These are phyloP conservation scores for Drosophila macrospina DNA, from an alignment of 2,888 invertebrate species.

Conservation along the genomic window DNA sequence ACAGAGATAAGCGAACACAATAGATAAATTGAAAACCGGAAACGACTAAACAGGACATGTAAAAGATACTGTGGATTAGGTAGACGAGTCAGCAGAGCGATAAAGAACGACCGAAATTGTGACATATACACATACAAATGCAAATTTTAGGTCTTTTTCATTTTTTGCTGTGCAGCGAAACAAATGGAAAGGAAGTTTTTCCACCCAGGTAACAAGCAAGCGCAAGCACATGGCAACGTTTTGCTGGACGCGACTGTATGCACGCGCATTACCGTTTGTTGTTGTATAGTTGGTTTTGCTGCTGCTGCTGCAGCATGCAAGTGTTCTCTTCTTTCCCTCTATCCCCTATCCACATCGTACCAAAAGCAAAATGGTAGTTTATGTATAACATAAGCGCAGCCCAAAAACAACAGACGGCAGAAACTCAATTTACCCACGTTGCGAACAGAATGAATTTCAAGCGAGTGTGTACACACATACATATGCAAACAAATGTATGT, in stretches of 20 bases:
- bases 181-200: conserved; percentile 4
- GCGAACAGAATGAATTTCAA: conserved; percentile 38
- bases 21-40: conserved; percentile 33
- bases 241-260: conserved; percentile 48
- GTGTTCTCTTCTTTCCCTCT: conserved; percentile 24
- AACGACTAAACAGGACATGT: conserved; percentile 33
- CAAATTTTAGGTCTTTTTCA: conserved; percentile 5
- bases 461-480: conserved; percentile 19
- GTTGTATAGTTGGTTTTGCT: conserved; percentile 6
- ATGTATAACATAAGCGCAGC: conserved; percentile 24
- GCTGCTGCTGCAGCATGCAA: conserved; percentile 41
- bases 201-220: conserved; percentile 8
- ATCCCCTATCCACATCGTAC: conserved; percentile 10
- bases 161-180: conserved; percentile 21
- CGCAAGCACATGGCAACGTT: conserved; percentile 25
- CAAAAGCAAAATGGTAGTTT: conserved; percentile 39
- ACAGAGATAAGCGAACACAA: background rate
- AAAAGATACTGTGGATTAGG: conserved; percentile 39
- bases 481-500: background rate
- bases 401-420: conserved; percentile 42
- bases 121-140: conserved; percentile 8
- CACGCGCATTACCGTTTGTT: conserved; percentile 21
- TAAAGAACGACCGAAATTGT: conserved; percentile 19
- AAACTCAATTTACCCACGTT: conserved; percentile 44
- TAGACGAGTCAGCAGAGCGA: conserved; percentile 29